Evolutionary conservation across 2,797 vertebrate genomes (phyloP).

Genomic region (Synaphobranchus kaupii): DNA sequence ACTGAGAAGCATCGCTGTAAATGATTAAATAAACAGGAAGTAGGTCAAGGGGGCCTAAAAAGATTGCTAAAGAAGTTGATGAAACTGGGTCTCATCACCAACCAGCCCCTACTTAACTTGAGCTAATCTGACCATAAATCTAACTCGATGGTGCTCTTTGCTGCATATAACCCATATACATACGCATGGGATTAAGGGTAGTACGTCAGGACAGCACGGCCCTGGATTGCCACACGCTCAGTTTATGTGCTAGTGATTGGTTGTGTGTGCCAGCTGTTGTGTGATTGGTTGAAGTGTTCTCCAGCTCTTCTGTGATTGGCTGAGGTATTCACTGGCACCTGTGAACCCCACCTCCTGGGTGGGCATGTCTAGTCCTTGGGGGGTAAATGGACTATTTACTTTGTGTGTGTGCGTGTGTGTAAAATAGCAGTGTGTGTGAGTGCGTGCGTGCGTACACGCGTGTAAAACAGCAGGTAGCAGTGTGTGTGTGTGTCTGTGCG

Average conservation of each 20-base stretch:
- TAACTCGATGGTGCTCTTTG: neutral
- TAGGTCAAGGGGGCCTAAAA: neutral
- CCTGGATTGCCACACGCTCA: neutral
- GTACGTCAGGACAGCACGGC: neutral
- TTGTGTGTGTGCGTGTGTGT: neutral
- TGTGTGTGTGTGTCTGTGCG: no score
- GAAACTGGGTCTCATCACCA: neutral
- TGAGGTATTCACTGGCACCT: neutral
- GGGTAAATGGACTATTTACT: neutral
- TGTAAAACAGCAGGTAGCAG: neutral
- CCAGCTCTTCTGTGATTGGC: neutral
- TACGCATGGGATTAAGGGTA: neutral
- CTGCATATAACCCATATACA: neutral
- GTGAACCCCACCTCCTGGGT: neutral
- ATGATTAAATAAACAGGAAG: constrained; percentile 2
- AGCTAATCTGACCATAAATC: neutral
- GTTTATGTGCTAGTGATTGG: neutral
- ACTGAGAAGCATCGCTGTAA: neutral
- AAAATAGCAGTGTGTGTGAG: no score
- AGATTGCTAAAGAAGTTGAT: neutral
- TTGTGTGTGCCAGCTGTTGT: neutral
- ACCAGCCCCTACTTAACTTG: no score
- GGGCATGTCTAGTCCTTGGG: neutral
- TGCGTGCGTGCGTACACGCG: neutral
- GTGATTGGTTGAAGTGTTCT: neutral